These are phyloP conservation scores for Acromyrmex charruanus DNA, from an alignment of 1,140 invertebrate species.

Conservation along the genomic window DNA sequence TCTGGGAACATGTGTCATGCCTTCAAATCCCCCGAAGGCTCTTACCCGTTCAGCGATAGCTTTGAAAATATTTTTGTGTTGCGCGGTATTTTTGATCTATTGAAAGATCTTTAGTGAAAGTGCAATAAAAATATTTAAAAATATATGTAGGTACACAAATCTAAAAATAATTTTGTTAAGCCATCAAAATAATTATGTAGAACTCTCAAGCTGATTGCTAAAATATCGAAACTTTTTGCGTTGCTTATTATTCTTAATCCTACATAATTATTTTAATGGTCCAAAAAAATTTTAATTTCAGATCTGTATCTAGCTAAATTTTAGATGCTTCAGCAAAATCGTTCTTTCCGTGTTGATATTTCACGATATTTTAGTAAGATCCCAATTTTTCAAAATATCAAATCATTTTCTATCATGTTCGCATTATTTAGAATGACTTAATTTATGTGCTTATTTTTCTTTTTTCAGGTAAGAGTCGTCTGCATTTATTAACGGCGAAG, in stretches of 20 bases:
- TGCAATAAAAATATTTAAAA: no score
- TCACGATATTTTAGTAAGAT: conserved; percentile 36
- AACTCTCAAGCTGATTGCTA: no score
- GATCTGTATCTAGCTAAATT: no score
- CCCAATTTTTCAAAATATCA: not conserved
- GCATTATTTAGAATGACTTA: not conserved
- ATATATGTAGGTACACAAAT: not conserved
- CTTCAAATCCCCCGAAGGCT: conserved; percentile 31
- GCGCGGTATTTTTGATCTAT: not conserved
- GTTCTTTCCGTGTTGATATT: not conserved
- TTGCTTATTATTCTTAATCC: no score
- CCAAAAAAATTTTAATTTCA: no score
- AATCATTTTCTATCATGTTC: not conserved
- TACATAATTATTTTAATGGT: no score
- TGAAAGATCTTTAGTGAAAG: not conserved
- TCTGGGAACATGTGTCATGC: conserved; percentile 35
- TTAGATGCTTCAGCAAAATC: no score
- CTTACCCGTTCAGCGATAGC: not conserved
- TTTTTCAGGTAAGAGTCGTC: conserved; percentile 69
- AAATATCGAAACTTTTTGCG: no score
- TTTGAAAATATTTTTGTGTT: not conserved
- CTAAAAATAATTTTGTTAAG: no score
- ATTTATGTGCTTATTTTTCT: conserved; percentile 30
- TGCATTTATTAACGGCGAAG: not conserved
- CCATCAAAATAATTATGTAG: no score